phyloP scores from a whole-genome alignment of 2,888 invertebrate species.

The Elmis aenea region DNA sequence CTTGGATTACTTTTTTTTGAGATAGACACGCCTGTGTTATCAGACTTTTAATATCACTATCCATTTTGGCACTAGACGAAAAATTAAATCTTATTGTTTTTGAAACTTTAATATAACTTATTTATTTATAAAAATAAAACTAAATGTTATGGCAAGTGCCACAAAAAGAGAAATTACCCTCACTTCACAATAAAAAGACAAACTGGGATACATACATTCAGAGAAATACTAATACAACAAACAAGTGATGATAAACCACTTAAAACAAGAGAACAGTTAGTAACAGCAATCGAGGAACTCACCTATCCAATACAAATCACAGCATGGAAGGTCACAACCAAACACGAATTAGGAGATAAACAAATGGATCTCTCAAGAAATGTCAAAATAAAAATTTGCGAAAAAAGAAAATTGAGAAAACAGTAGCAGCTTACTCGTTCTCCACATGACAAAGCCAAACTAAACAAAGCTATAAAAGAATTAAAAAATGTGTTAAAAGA shows the following conservation, averaged over 20 bases:
- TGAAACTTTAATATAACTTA: no score
- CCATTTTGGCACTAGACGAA: no score
- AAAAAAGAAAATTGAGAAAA: slow-evolving; percentile 3
- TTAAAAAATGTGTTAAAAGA: not conserved
- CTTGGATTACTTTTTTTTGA: no score
- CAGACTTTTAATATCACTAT: no score
- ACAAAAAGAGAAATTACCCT: slow-evolving; percentile 2
- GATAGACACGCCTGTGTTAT: no score
- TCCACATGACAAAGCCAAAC: slow-evolving; percentile 3
- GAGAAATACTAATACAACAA: not conserved
- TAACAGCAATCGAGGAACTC: slow-evolving; percentile 1
- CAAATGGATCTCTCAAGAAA: slow-evolving; percentile 1
- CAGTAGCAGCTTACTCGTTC: slow-evolving; percentile 4
- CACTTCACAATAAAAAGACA: not conserved
- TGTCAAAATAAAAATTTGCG: not conserved
- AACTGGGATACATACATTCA: not conserved
- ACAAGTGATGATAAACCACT: slow-evolving; percentile 1
- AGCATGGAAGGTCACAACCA: not conserved
- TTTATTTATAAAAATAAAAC: no score
- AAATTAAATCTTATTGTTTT: no score
- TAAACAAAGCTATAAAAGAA: no score
- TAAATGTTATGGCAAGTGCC: no score
- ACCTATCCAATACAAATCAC: slow-evolving; percentile 3
- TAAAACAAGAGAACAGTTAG: not conserved
- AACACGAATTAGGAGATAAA: not conserved